A percentile compares a stretch with the other conserved stretches of the same genome.
Evolutionary conservation across 2,888 invertebrate genomes (phyloP).

Genomic region (Lagria hirta): DNA sequence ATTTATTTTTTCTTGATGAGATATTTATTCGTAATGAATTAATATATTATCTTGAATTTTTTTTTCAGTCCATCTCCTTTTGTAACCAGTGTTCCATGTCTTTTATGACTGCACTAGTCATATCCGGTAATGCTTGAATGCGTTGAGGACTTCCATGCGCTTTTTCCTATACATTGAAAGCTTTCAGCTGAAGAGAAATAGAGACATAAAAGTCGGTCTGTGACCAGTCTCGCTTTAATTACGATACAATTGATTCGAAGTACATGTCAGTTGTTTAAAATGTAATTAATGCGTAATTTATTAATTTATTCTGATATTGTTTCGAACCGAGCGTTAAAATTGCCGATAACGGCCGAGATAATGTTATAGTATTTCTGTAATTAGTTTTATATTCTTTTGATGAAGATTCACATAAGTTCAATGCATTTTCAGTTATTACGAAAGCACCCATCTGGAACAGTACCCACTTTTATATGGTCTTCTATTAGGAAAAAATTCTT

Average conservation of each 20-base stretch:
- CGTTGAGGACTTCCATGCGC: slow-evolving; percentile 33
- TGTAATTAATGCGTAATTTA: slow-evolving; percentile 56
- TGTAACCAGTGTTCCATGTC: slow-evolving; percentile 45
- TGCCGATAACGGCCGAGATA: slow-evolving; percentile 55
- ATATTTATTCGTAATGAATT: no score
- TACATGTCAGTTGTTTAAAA: slow-evolving; percentile 54
- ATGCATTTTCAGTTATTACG: slow-evolving; percentile 35
- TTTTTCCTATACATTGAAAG: slow-evolving; percentile 22
- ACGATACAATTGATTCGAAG: slow-evolving; percentile 53
- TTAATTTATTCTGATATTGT: slow-evolving; percentile 57
- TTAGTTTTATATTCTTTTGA: slow-evolving; percentile 35
- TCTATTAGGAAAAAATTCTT: slow-evolving; percentile 16
- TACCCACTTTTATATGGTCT: slow-evolving; percentile 28
- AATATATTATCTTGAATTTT: no score
- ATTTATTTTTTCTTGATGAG: no score
- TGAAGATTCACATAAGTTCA: slow-evolving; percentile 41
- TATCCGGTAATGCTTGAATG: slow-evolving; percentile 52
- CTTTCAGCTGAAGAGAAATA: slow-evolving; percentile 26
- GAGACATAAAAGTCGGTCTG: slow-evolving; percentile 28
- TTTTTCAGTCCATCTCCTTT: slow-evolving; percentile 43
- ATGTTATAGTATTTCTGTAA: slow-evolving; percentile 44
- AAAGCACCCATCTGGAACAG: slow-evolving; percentile 36
- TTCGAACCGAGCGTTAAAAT: slow-evolving; percentile 54
- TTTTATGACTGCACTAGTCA: slow-evolving; percentile 51
- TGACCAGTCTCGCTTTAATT: slow-evolving; percentile 47